phyloP scores from a whole-genome alignment of 1,140 invertebrate species.

The Drosophila prosaltans region DNA sequence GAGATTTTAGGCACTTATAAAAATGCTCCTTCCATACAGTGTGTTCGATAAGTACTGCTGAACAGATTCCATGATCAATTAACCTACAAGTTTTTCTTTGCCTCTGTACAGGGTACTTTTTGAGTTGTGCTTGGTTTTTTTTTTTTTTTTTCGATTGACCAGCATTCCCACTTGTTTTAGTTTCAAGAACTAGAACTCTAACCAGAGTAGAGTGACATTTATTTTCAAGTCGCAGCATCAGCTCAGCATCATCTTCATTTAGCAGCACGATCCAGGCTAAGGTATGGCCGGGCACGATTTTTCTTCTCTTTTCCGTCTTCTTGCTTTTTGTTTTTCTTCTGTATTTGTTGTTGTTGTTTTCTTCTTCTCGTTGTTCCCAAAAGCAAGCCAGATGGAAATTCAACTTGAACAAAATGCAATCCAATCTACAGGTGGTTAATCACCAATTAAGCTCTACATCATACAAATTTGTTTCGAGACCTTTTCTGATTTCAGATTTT shows the following conservation, averaged over 20 bases:
- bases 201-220: slow-evolving; percentile 44
- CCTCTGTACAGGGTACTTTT: slow-evolving; percentile 14
- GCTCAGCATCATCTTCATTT: slow-evolving; percentile 66
- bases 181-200: slow-evolving; percentile 46
- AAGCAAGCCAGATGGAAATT: slow-evolving; percentile 4
- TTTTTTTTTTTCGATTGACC: slow-evolving; percentile 8
- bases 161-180: slow-evolving; percentile 20
- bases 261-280: slow-evolving; percentile 40
- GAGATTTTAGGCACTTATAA: no score
- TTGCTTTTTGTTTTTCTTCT: slow-evolving; percentile 28
- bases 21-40: no score
- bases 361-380: background rate
- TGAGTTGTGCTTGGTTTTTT: slow-evolving; percentile 2
- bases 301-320: slow-evolving; percentile 16
- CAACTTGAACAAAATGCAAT: slow-evolving; percentile 53
- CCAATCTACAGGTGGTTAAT: slow-evolving; percentile 80
- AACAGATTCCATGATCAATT: background rate
- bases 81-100: background rate
- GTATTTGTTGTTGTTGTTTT: background rate
- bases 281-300: slow-evolving; percentile 63
- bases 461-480: slow-evolving; percentile 72
- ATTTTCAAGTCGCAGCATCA: slow-evolving; percentile 30
- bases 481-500: slow-evolving; percentile 28
- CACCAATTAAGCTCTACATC: slow-evolving; percentile 82
- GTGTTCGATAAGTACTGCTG: no score